Evolutionary conservation across 2,888 invertebrate genomes (phyloP), one percentile per base, ranked within the genome.

Genomic region (Erebia ligea): DNA sequence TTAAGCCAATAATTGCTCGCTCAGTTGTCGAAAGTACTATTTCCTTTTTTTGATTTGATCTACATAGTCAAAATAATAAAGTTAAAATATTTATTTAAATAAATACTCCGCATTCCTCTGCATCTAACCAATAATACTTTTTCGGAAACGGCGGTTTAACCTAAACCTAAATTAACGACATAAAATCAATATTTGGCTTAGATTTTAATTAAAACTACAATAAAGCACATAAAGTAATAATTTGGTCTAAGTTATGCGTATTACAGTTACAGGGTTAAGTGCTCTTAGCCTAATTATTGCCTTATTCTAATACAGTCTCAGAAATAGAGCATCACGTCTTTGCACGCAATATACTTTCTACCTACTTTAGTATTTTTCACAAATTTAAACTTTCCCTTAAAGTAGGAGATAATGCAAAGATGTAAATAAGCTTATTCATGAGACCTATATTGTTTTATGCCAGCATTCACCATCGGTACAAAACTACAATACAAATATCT

Each of bases 181-280:
- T 91, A 87, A 90, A 92, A 90, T 90, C 92, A 92, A 93, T 93
- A 91, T 93, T 93, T 93, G 93, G 93, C 93, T 92, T 93, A 93
- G 86, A 90, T 89, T 91, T 87, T 91, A 92, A 92, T 90, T 93
- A 92, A 78, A 87, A 82, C 92, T 93, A 93, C 82, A 79, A 90
- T 91, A 92, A 93, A 93, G 92, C 92, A 92, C 86, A 86, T 90
- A 90, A 88, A 88, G 85, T 92, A 89, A 92, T 91, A 92, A 90
- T 93, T 93, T 93, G 93, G 93, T 93, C 93, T 93, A 92, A 88
- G 91, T 92, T 92, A 92, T 89, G 89, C 87, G 84, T 86, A 84
- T 85, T 89, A 88, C 76, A 81, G 88, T 86, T 80, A 87, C 88
- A 80, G 87, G 83, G 91, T 91, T 92, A 92, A 90, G 93, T 92